Conservation (phyloP, 2,113 vertebrate species). For the Cichladusa arquata region DNA sequence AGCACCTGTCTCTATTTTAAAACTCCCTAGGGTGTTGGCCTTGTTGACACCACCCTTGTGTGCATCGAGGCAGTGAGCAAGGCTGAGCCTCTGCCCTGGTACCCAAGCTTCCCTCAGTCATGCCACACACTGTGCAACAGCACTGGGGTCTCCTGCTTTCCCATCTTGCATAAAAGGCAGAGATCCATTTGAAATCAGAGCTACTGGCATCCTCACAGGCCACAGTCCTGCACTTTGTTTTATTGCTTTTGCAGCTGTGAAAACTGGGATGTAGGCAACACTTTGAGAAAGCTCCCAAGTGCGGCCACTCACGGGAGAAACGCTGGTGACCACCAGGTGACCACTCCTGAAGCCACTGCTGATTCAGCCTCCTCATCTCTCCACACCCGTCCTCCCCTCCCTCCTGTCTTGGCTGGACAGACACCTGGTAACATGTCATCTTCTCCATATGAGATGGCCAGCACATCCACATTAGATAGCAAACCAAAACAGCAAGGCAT, state of each 20-base stretch:
- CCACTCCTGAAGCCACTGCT: neutral
- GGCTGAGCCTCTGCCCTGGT: neutral
- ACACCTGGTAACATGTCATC: neutral
- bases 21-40: neutral
- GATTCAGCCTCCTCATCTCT: accelerated
- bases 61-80: accelerated
- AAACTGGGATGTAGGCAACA: neutral
- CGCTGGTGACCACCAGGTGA: too few species aligned
- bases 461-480: neutral
- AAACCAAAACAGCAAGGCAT: accelerated
- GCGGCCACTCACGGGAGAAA: accelerated
- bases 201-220: neutral
- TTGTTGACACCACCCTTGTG: neutral
- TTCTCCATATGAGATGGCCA: neutral
- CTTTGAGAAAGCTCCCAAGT: neutral
- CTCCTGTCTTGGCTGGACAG: neutral
- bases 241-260: neutral
- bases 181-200: neutral
- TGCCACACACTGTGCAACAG: neutral
- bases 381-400: neutral
- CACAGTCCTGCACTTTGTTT: neutral
- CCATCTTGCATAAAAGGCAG: neutral
- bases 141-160: neutral
- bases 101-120: neutral
- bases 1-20: neutral